Base-by-base conservation (phyloP, 2,888 invertebrate species). In the Endotricha flammealis region DNA sequence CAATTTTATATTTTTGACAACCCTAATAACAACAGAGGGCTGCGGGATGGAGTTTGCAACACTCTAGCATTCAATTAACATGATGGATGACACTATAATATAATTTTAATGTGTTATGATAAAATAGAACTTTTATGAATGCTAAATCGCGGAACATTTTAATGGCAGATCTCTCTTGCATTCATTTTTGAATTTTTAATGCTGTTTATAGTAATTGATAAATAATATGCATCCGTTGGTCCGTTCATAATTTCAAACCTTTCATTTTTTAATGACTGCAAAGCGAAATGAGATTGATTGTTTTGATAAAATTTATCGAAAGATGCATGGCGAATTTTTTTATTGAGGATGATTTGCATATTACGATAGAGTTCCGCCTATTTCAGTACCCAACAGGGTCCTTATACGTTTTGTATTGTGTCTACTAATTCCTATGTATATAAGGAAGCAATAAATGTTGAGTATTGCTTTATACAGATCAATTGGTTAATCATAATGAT, bases 31-130 rank as follows among this genome's bases (percentile, higher is more conserved):
- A 38, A 29, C 39, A 14, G 41, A 39, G 29, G 24, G 39, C 36
- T 28, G 34, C 36, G 25, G 41, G 32, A 34, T 29, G 38, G 30
- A 22, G 17, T 33, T 40, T 43, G 42, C 43, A 44, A 46, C 50
- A 50, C 44, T 46, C 38, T 42, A 64, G 74, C 74, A 77, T 81
- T 82, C 81, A 81, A 77, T 83, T 79, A 80, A 69, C 64, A 57
- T 80, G 83, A 85, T 81, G 69, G 81, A 85, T 81, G 66, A 65
- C 69, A 62, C 69, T 69, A 70, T 80, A 76, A 83, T 81, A 75
- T 74, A 72, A 76, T 75, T 76, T 80, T 82, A 79, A 82, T 82
- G 79, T 80, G 79, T 78, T 82, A 74, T 77, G 76, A 80, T 80
- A 79, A 78, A 82, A 80, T 60, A 64, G 58, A 53, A 53, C 64